Conservation (phyloP, 2,113 vertebrate genomes). For the Chaetorhynchus papuensis region DNA sequence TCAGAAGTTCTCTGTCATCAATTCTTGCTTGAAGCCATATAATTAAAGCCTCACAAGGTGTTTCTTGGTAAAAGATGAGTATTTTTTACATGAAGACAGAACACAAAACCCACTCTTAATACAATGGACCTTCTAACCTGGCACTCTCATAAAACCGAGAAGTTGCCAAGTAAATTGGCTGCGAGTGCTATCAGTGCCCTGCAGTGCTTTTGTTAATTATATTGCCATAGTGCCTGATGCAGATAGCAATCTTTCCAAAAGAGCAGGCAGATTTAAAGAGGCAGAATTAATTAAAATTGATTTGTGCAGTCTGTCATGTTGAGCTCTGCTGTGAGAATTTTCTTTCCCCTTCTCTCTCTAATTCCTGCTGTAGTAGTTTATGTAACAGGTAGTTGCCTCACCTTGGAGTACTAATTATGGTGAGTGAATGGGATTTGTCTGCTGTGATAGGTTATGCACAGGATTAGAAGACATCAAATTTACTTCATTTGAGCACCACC, state of each 20-base stretch:
- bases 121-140: slow-evolving; percentile 20
- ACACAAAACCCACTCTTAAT: not conserved
- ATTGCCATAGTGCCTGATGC: slow-evolving; percentile 39
- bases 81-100: not conserved
- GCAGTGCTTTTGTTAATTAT: slow-evolving; percentile 70
- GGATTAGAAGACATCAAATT: slow-evolving; percentile 33
- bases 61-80: not conserved
- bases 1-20: slow-evolving; percentile 19
- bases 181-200: slow-evolving; percentile 37
- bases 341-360: not conserved
- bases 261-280: slow-evolving; percentile 68
- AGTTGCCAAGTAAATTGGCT: slow-evolving; percentile 27
- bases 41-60: slow-evolving; percentile 2
- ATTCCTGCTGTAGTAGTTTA: slow-evolving; percentile 26
- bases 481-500: slow-evolving; percentile 29
- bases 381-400: slow-evolving; percentile 24
- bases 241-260: slow-evolving; percentile 72
- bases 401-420: slow-evolving; percentile 56
- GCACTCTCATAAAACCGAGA: not conserved
- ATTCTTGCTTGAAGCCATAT: slow-evolving; percentile 7
- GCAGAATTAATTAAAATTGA: slow-evolving; percentile 81
- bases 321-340: slow-evolving; percentile 45
- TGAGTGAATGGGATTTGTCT: slow-evolving; percentile 30
- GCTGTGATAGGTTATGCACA: not conserved
- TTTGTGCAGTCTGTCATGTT: slow-evolving; percentile 57